These are phyloP conservation scores for Nephrocerus scutellatus DNA, from an alignment of 2,888 invertebrate genomes.

Conservation along the genomic window DNA sequence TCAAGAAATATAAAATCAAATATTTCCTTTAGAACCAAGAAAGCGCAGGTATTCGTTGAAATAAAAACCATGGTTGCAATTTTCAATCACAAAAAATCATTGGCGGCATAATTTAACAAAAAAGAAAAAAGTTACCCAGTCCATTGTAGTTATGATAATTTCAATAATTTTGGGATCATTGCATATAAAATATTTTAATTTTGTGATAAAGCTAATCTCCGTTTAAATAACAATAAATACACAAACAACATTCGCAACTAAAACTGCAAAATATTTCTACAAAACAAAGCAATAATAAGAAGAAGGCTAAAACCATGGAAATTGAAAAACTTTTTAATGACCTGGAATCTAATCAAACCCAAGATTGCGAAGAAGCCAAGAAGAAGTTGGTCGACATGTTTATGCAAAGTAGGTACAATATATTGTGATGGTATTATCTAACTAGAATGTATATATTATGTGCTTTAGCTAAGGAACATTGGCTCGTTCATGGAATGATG, in stretches of 20 bases:
- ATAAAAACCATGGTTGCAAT: no score
- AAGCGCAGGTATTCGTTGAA: no score
- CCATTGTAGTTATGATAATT: constrained; percentile 28
- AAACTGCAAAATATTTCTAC: constrained; percentile 13
- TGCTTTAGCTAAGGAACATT: constrained; percentile 63
- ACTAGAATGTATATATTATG: constrained; percentile 17
- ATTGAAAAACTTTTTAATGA: constrained; percentile 56
- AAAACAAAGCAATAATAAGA: background rate
- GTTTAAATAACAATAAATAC: constrained; percentile 9
- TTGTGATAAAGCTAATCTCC: constrained; percentile 25
- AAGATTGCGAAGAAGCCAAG: constrained; percentile 61
- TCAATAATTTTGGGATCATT: constrained; percentile 26
- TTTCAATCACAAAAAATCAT: no score
- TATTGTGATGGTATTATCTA: constrained; percentile 2
- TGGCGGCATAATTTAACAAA: no score
- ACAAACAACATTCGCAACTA: constrained; percentile 10
- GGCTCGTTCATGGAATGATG: constrained; percentile 77
- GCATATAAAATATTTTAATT: constrained; percentile 26
- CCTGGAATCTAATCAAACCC: constrained; percentile 62
- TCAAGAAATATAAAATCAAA: no score
- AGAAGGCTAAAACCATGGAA: constrained; percentile 32
- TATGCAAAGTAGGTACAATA: constrained; percentile 55
- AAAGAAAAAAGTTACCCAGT: no score
- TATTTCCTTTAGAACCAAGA: no score
- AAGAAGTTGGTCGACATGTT: constrained; percentile 65